Evolutionary conservation across 2,113 vertebrate genomes (phyloP).

Genomic region (Strix uralensis): DNA sequence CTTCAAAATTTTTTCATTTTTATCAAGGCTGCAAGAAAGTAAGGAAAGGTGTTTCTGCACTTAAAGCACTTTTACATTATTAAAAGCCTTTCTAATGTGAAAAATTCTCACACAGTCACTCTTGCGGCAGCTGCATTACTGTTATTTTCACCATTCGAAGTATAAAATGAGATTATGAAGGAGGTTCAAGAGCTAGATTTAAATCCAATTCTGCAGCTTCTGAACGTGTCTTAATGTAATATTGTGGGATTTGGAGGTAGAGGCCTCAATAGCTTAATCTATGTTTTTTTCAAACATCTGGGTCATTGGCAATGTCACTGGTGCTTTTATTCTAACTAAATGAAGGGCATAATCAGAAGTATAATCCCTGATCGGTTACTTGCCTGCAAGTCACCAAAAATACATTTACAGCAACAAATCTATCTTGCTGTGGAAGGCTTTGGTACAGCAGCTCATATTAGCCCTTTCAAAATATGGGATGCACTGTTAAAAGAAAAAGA

Average conservation of each 20-base stretch:
- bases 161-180: conserved; percentile 75
- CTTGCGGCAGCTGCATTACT: conserved; percentile 34
- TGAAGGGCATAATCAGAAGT: conserved; percentile 52
- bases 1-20: not conserved
- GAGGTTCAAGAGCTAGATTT: conserved; percentile 63
- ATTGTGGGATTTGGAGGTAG: conserved; percentile 60
- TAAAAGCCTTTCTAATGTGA: conserved; percentile 67
- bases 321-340: conserved; percentile 70
- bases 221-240: conserved; percentile 67
- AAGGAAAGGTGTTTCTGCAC: not conserved
- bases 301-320: conserved; percentile 70
- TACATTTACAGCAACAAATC: conserved; percentile 29
- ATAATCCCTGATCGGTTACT: conserved; percentile 54
- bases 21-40: not conserved
- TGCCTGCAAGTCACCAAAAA: conserved; percentile 47
- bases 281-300: conserved; percentile 63
- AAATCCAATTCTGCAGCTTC: conserved; percentile 74
- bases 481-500: not conserved
- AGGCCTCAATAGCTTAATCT: conserved; percentile 63
- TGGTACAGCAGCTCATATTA: conserved; percentile 3
- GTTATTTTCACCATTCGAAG: conserved; percentile 68
- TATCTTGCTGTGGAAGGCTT: not conserved
- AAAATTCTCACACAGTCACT: conserved; percentile 68
- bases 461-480: not conserved
- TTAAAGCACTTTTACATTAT: conserved; percentile 66